Percentiles rank a stretch among this genome's conserved stretches.
These are phyloP conservation scores for Octopus bimaculoides DNA, from an alignment of 1,140 invertebrate species.

Conservation along the genomic window DNA sequence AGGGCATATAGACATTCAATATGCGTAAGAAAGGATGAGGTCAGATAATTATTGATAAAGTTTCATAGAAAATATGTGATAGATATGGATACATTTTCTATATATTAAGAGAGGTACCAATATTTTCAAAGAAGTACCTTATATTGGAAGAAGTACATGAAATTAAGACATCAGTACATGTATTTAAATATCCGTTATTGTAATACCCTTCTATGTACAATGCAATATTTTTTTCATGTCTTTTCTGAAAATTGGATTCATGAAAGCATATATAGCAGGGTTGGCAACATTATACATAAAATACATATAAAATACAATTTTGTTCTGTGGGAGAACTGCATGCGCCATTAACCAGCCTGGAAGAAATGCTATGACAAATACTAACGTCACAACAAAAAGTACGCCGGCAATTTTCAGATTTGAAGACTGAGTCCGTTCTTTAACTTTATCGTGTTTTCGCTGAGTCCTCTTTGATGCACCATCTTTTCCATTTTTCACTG, in stretches of 20 bases:
- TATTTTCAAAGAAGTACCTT: neutral
- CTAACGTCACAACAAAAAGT: conserved; percentile 51
- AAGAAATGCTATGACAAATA: conserved; percentile 52
- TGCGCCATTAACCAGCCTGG: conserved; percentile 52
- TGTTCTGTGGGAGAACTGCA: conserved; percentile 34
- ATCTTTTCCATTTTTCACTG: conserved; percentile 15
- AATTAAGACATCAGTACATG: neutral
- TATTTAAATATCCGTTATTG: neutral
- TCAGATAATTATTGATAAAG: neutral
- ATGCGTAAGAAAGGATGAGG: too few species aligned
- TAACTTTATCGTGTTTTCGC: conserved; percentile 22
- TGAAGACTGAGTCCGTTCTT: conserved; percentile 36
- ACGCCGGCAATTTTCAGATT: conserved; percentile 53
- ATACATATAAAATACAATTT: conserved; percentile 51
- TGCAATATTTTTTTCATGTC: conserved; percentile 46
- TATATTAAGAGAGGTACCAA: neutral
- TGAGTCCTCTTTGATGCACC: conserved; percentile 18
- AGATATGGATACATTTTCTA: neutral
- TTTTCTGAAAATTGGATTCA: conserved; percentile 51
- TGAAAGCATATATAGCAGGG: conserved; percentile 54
- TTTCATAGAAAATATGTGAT: neutral
- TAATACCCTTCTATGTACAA: conserved; percentile 18
- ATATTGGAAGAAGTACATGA: neutral
- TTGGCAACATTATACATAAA: conserved; percentile 54
- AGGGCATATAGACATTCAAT: too few species aligned